phyloP scores from a whole-genome alignment of 2,888 invertebrate genomes.

The Gerris lacustris region DNA sequence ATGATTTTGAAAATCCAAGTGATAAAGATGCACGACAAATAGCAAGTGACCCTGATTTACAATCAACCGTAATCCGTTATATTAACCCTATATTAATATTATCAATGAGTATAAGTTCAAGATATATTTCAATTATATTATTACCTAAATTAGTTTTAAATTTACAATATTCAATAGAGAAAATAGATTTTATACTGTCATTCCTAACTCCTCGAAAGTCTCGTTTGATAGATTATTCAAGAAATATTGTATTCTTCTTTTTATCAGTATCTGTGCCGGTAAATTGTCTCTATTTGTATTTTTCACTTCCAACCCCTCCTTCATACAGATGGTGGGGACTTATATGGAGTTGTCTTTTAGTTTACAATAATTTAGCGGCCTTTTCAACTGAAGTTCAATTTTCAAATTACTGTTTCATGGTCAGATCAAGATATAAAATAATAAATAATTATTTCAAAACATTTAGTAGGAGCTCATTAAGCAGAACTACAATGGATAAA shows the following conservation, averaged over 20 bases:
- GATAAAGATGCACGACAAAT: not conserved
- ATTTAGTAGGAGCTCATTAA: not conserved
- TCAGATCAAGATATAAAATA: slow-evolving; percentile 1
- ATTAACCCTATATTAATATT: not conserved
- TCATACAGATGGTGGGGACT: not conserved
- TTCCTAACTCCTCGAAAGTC: not conserved
- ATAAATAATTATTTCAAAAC: not conserved
- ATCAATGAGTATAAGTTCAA: not conserved
- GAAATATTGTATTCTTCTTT: not conserved
- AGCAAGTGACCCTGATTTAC: not conserved
- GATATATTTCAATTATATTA: not conserved
- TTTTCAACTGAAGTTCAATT: not conserved
- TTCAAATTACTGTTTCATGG: not conserved
- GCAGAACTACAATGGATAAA: no score
- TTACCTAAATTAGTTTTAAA: not conserved
- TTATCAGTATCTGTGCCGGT: not conserved
- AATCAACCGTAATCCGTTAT: not conserved
- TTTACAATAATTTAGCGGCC: not conserved
- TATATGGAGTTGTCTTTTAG: not conserved
- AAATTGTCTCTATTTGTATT: not conserved
- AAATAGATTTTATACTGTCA: not conserved
- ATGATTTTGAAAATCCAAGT: not conserved
- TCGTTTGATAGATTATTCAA: not conserved
- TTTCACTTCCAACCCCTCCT: not conserved
- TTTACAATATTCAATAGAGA: not conserved